phyloP scores from a whole-genome alignment of 2,797 vertebrate species.

The Hylomyscus alleni region DNA sequence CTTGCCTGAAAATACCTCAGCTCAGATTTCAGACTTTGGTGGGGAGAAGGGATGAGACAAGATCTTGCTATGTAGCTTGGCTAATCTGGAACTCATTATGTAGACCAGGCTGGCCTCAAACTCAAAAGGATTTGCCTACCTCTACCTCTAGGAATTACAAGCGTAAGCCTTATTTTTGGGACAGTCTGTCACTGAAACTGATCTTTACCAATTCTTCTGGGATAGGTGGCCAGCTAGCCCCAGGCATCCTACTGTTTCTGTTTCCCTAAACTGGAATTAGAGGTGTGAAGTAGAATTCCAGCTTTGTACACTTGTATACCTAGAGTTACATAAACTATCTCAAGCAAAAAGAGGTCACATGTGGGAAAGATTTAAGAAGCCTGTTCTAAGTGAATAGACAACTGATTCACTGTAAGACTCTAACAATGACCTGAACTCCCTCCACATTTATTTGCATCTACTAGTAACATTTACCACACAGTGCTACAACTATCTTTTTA shows the following conservation, averaged over 20 bases:
- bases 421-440: slow-evolving; percentile 2
- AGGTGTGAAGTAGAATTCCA: background rate
- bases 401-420: background rate
- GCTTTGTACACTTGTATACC: background rate
- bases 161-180: background rate
- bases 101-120: background rate
- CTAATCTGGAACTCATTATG: background rate
- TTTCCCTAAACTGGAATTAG: background rate
- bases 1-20: background rate
- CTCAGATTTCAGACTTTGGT: background rate
- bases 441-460: slow-evolving; percentile 7
- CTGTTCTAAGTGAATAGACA: slow-evolving; percentile 12
- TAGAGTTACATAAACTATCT: background rate
- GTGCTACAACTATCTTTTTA: slow-evolving; percentile 26
- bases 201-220: background rate
- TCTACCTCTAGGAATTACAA: background rate
- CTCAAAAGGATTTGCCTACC: background rate
- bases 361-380: background rate
- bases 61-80: too few species aligned
- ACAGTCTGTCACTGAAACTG: background rate
- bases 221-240: background rate
- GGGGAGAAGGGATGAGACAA: background rate
- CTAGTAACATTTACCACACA: slow-evolving; percentile 29
- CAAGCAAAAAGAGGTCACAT: background rate
- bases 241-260: background rate